A percentile compares a stretch with the other conserved stretches of the same genome.
Conservation (phyloP, 2,888 invertebrate species). For the Papilio protenor region DNA sequence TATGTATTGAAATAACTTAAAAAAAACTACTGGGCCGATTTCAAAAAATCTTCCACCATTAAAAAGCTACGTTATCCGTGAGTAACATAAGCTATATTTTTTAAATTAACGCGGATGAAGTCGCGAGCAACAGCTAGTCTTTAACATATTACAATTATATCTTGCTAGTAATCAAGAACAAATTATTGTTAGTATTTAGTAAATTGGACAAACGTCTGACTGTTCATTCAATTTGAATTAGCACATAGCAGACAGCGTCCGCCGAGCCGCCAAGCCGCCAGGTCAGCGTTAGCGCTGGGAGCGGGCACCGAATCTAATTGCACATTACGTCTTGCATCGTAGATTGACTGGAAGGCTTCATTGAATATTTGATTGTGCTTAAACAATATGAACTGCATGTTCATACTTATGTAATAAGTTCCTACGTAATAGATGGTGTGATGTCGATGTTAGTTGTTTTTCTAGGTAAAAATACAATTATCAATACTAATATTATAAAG, state of each 20-base stretch:
- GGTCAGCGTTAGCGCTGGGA: constrained; percentile 24
- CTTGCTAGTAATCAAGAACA: neutral
- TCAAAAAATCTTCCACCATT: no score
- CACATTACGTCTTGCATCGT: constrained; percentile 33
- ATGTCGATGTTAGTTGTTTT: no score
- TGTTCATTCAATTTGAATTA: constrained; percentile 39
- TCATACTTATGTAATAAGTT: neutral
- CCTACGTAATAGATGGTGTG: no score
- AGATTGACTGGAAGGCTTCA: constrained; percentile 20
- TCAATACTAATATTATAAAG: no score
- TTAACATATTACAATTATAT: neutral
- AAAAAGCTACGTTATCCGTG: no score
- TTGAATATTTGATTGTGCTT: constrained; percentile 23
- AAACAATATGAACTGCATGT: constrained; percentile 8
- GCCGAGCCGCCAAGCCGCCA: constrained; percentile 8
- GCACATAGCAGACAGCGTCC: constrained; percentile 6
- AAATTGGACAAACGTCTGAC: constrained; percentile 23
- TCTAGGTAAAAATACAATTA: no score
- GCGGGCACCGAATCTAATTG: constrained; percentile 37
- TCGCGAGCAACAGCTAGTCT: no score
- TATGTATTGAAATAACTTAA: no score
- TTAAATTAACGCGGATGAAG: no score
- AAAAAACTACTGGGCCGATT: no score
- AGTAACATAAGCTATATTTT: no score
- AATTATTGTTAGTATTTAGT: constrained; percentile 42